Conservation (phyloP, 2,888 invertebrate genomes). For the Eupithecia exiguata region DNA sequence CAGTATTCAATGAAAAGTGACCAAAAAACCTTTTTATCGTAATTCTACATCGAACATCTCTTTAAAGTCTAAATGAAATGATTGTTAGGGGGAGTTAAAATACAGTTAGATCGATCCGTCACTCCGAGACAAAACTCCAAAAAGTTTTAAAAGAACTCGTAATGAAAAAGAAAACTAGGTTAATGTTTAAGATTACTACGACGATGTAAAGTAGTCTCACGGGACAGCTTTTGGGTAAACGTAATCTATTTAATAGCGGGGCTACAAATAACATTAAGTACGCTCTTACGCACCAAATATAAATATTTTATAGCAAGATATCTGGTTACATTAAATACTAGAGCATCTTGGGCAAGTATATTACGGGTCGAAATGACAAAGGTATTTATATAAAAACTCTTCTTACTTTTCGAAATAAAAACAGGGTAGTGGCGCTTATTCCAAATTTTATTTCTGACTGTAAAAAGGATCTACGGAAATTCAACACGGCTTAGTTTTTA, state of each 20-base stretch:
- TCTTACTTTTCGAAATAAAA: neutral
- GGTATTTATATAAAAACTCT: neutral
- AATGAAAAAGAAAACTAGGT: constrained; percentile 11
- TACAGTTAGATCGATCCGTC: neutral
- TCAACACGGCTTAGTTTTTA: constrained; percentile 59
- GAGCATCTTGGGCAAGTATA: neutral
- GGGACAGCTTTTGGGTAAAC: constrained; percentile 19
- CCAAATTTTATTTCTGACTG: constrained; percentile 55
- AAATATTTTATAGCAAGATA: constrained; percentile 6
- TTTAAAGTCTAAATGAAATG: neutral
- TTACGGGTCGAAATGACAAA: neutral
- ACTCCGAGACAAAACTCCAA: neutral
- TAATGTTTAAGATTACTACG: constrained; percentile 16
- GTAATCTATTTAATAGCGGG: constrained; percentile 20
- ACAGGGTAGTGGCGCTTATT: constrained; percentile 48
- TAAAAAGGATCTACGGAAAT: constrained; percentile 52
- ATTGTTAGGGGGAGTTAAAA: neutral
- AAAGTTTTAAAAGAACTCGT: neutral
- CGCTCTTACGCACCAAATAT: constrained; percentile 13
- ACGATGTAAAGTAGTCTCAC: constrained; percentile 17
- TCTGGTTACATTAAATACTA: neutral
- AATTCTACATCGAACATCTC: neutral
- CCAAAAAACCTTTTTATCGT: neutral
- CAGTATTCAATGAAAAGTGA: neutral
- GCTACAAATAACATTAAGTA: constrained; percentile 19